A percentile compares a stretch with the other conserved stretches of the same genome.
Evolutionary conservation across 2,797 vertebrate species (phyloP).

Genomic region (Pelochelys cantorii): DNA sequence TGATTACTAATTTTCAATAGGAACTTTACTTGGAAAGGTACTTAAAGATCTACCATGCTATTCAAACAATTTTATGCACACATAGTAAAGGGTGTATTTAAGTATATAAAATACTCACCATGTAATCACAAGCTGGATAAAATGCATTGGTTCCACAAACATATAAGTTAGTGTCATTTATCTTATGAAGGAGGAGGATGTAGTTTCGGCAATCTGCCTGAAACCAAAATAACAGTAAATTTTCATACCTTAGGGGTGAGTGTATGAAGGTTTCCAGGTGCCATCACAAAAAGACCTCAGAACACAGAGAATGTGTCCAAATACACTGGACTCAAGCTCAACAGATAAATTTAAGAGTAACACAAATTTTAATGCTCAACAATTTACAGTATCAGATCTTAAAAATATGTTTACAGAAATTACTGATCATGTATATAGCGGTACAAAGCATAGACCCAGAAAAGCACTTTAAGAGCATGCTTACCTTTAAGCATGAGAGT

Average conservation of each 20-base stretch:
- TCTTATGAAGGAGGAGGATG: conserved; percentile 81
- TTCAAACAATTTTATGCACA: not conserved
- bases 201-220: conserved; percentile 89
- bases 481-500: not conserved
- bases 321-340: not conserved
- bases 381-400: not conserved
- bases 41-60: not conserved
- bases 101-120: conserved; percentile 75
- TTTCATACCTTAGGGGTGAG: not conserved
- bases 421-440: not conserved
- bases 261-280: not conserved
- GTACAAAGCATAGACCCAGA: not conserved
- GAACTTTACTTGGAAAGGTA: not conserved
- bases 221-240: conserved; percentile 47
- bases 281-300: not conserved
- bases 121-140: conserved; percentile 83
- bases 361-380: not conserved
- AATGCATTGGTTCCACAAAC: conserved; percentile 88
- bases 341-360: not conserved
- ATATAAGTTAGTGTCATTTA: conserved; percentile 79
- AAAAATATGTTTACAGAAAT: not conserved
- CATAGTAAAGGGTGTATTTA: not conserved
- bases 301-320: not conserved
- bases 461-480: not conserved
- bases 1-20: not conserved